Conservation (phyloP, 2,797 vertebrate genomes). For the Pipistrellus nathusii region DNA sequence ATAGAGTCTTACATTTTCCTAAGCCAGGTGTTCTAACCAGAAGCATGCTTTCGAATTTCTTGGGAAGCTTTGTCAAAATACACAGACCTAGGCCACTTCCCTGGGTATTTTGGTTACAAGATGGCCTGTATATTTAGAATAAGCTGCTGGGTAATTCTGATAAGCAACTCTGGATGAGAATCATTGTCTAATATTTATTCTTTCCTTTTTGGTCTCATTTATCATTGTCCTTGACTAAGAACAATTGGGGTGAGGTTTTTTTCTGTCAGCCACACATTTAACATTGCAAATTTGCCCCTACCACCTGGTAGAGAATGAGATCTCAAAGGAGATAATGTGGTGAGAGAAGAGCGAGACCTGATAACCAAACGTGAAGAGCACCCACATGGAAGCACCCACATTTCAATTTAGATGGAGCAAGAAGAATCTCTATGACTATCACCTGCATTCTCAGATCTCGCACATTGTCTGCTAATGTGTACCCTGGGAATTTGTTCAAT, state of each 20-base stretch:
- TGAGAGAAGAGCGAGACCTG: background rate
- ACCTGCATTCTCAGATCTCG: background rate
- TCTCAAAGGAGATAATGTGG: background rate
- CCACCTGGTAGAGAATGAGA: background rate
- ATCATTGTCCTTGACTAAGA: background rate
- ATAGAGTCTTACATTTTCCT: background rate
- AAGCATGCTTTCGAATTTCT: background rate
- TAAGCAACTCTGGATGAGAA: background rate
- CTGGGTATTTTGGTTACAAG: background rate
- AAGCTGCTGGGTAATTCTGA: background rate
- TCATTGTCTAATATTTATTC: background rate
- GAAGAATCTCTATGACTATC: background rate
- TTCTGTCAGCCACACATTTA: background rate
- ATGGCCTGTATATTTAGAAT: background rate
- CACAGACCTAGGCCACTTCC: background rate
- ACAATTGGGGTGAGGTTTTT: background rate
- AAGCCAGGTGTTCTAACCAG: background rate
- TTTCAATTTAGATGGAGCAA: background rate
- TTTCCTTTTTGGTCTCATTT: background rate
- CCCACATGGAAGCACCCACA: background rate
- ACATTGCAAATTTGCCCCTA: background rate
- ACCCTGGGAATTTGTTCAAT: background rate
- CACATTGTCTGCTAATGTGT: background rate
- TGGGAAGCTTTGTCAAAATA: constrained; percentile 4
- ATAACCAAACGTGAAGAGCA: background rate